Conservation (phyloP, 2,113 vertebrate genomes). For the Sphyrna mokarran region DNA sequence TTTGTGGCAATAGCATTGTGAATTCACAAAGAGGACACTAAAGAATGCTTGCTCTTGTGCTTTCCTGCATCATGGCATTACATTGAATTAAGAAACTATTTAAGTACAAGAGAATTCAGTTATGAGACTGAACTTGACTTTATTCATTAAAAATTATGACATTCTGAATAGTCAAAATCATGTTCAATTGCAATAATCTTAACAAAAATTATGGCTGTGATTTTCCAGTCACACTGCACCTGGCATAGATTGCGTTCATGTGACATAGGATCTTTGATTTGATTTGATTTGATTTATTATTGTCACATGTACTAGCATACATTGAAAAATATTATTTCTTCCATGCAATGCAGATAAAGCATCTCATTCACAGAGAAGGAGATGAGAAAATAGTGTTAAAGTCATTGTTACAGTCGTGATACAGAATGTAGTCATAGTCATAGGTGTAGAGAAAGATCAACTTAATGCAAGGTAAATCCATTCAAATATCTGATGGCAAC, state of each 20-base stretch:
- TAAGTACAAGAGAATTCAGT: neutral
- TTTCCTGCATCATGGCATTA: neutral
- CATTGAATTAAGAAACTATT: neutral
- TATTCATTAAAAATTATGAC: neutral
- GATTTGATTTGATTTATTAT: too few relatives aligned
- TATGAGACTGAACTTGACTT: neutral
- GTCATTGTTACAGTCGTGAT: too few relatives aligned
- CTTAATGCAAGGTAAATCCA: too few relatives aligned
- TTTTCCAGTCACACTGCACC: too few relatives aligned
- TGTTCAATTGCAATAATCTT: neutral
- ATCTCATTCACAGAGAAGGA: neutral
- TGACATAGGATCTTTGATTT: too few relatives aligned
- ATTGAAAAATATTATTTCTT: too few relatives aligned
- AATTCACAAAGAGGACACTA: neutral
- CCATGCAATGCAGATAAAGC: too few relatives aligned
- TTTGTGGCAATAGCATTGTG: neutral
- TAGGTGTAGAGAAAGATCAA: too few relatives aligned
- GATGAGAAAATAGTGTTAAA: neutral
- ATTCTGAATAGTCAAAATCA: neutral
- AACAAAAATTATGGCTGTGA: neutral
- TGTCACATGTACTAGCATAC: too few relatives aligned
- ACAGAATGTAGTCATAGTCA: too few relatives aligned
- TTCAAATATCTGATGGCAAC: too few relatives aligned
- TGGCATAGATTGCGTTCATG: too few relatives aligned
- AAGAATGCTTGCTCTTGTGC: neutral